Base-by-base conservation (phyloP, 2,797 vertebrate species). In the Takifugu rubripes region DNA sequence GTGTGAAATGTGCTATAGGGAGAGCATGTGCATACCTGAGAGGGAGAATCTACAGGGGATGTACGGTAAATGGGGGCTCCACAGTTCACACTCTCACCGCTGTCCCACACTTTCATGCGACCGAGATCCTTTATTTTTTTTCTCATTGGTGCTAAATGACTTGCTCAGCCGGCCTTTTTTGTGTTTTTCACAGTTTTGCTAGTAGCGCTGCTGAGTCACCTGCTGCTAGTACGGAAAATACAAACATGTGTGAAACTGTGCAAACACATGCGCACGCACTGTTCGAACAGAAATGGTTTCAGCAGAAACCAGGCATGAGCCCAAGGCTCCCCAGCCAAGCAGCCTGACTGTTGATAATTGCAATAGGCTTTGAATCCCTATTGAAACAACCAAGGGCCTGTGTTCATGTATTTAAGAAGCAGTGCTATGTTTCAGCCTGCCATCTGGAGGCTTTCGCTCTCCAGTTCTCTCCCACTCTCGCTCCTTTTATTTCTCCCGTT, bases 351-450 rank as follows among this genome's bases (percentile, higher is more conserved):
- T 55, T 77, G 67, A 68, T 86, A 83, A 85, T 78, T 82, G 72
- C 70, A 71, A 73, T 72, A 76, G 53, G 76, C 70, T 82, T 78
- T 84, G 77, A 69, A 82, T 78, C 60, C 65, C 72, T 56, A 61
- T 75, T 87, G 65, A 84, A 77, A 74, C 16, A 29, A 71, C 75
- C 71, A 68, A 72, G 47, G 62, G 60, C 78, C 65, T 69, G 59
- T 70, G 75, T 76, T 72, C 70, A 33, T 83, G 85, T 82, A 62
- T 81, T 83, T 80, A 84, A 82, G 75, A 77, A 81, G 71, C 73
- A 84, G 82, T 68, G 75, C 76, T 70, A 73, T 69, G 77, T 83
- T 86, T 79, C 82, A 82, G 77, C 51, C 70, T 76, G 82, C 81
- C 76, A 85, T 86, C 84, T 85, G 82, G 80, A 78, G 63, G 55